Conservation (phyloP, 2,888 invertebrate genomes). For the Philereme vetulata region DNA sequence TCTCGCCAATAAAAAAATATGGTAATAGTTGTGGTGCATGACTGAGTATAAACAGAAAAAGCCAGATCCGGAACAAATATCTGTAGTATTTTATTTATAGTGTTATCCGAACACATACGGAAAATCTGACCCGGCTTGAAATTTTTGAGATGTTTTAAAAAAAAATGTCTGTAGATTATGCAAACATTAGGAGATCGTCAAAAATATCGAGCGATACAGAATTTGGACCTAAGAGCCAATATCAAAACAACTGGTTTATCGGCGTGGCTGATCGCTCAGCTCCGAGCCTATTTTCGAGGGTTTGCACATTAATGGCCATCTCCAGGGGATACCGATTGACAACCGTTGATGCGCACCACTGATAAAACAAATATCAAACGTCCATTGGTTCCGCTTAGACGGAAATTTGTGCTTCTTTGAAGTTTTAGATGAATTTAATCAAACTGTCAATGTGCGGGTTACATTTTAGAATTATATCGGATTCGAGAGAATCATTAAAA, state of each 20-base stretch:
- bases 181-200: background rate
- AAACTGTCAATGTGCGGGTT: no score
- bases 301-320: slow-evolving; percentile 38
- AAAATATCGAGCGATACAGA: background rate
- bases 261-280: slow-evolving; percentile 41
- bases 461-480: no score
- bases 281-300: slow-evolving; percentile 36
- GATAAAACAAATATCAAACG: slow-evolving; percentile 7
- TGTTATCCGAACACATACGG: no score
- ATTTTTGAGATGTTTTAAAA: no score
- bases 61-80: no score
- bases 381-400: slow-evolving; percentile 3
- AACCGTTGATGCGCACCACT: slow-evolving; percentile 1
- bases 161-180: no score
- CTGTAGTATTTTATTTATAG: no score
- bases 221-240: slow-evolving; percentile 4
- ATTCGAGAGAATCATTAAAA: no score
- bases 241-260: slow-evolving; percentile 45
- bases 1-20: no score
- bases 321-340: slow-evolving; percentile 27
- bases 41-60: no score
- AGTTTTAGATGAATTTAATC: background rate
- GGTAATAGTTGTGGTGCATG: no score
- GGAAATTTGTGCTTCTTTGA: slow-evolving; percentile 1
- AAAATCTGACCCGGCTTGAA: no score